Conservation (phyloP, 2,113 vertebrate genomes). For the Rhagologus leucostigma region DNA sequence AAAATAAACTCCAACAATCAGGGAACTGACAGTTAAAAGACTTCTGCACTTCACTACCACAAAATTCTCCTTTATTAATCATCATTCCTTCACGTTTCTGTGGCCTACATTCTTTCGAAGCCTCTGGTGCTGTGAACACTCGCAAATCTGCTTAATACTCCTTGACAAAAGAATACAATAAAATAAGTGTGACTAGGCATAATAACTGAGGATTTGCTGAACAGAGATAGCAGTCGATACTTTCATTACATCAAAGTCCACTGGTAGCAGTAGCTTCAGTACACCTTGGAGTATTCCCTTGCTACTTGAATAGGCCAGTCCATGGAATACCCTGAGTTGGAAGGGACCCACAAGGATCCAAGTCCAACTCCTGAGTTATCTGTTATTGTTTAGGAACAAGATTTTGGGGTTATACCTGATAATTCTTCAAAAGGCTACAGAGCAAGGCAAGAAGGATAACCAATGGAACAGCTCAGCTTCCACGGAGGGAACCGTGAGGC, state of each 20-base stretch:
- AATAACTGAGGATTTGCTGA: background rate
- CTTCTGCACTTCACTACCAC: background rate
- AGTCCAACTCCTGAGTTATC: background rate
- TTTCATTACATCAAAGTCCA: background rate
- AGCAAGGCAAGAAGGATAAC: background rate
- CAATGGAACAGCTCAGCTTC: background rate
- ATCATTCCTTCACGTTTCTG: background rate
- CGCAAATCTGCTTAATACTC: background rate
- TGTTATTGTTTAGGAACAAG: background rate
- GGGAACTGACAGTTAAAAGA: background rate
- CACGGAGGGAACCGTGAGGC: rapidly evolving
- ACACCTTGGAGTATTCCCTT: background rate
- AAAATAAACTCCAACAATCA: background rate
- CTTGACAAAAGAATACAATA: background rate
- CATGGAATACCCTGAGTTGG: background rate
- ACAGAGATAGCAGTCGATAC: background rate
- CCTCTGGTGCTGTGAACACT: background rate
- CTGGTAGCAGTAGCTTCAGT: background rate
- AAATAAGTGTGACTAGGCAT: background rate
- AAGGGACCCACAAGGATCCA: background rate
- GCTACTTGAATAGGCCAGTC: background rate
- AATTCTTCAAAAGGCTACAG: background rate
- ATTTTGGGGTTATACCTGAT: background rate
- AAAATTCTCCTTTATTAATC: background rate
- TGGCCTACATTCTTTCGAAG: background rate